Base-by-base conservation (phyloP, 2,888 invertebrate genomes). In the Eilema caniola region DNA sequence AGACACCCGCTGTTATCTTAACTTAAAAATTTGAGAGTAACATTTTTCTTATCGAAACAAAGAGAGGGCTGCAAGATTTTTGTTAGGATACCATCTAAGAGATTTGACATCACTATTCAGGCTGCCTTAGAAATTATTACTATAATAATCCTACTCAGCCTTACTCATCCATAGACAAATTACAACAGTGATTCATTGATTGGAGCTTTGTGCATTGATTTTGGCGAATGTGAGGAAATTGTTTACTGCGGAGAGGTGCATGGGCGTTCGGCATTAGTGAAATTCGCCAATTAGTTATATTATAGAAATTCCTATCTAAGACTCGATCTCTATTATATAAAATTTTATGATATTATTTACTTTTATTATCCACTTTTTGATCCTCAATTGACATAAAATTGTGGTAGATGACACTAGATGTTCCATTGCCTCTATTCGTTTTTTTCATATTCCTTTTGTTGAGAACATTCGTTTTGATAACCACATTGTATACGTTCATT, bases 191-290 rank as follows among this genome's bases (percentile, higher is more conserved):
- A n/a, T n/a, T 53, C 53, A 53, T 53, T 53, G 53, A 53, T 53
- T 53, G 53, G n/a, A 53, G n/a, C 53, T 53, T 53, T 53, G n/a
- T 53, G 53, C n/a, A n/a, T 47, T 47, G 47, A 47, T 47, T 47
- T 20, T n/a, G n/a, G n/a, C n/a, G n/a, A n/a, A 20, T 47, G 47
- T 47, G 1, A 20, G 47, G 47, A 47, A 47, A 47, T 47, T 47
- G 20, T 47, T 20, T 47, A 47, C 7, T 20, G 2, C 20, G 20
- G 47, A 20, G 53, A 1, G 20, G 10, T n/a, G n/a, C 10, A 10
- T n/a, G 53, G 53, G 53, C n/a, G n/a, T 53, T 53, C 53, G 2
- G 7, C n/a, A n/a, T n/a, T 53, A 10, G 8, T n/a, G 10, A 53
- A 20, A 8, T 53, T 10, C n/a, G 10, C 12, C 16, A 16, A 41